Conservation (phyloP, 2,113 vertebrate genomes). For the Sceloporus tristichus region DNA sequence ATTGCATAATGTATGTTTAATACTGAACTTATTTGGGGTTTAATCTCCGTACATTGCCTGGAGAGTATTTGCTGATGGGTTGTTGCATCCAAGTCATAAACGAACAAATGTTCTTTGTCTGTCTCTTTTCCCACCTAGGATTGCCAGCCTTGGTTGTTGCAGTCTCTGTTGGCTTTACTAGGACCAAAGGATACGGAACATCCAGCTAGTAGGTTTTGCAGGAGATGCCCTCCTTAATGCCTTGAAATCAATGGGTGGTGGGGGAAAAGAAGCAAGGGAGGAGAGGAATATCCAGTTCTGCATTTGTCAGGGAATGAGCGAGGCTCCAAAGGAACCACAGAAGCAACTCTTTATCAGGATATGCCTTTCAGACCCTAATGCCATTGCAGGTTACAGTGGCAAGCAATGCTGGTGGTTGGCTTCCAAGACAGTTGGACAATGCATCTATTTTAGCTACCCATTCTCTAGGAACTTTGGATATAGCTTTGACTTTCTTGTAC, state of each 20-base stretch:
- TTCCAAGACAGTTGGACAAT: too few relatives aligned
- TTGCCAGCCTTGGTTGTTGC: constrained; percentile 93
- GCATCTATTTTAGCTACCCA: too few relatives aligned
- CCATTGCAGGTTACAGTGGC: too few relatives aligned
- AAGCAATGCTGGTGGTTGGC: too few relatives aligned
- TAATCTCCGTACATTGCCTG: background rate
- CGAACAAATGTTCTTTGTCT: background rate
- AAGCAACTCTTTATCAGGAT: background rate
- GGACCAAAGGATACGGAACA: constrained; percentile 95
- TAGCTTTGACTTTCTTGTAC: too few relatives aligned
- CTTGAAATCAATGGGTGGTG: background rate
- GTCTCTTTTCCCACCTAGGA: constrained; percentile 70
- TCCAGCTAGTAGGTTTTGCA: constrained; percentile 89
- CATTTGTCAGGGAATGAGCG: background rate
- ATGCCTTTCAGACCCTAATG: background rate
- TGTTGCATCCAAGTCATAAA: background rate
- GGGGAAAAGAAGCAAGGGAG: background rate
- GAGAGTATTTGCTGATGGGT: background rate
- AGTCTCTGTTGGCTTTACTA: constrained; percentile 93
- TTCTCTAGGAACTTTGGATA: too few relatives aligned
- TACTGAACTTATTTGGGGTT: background rate
- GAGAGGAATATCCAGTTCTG: background rate
- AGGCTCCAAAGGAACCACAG: background rate
- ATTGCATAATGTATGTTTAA: background rate
- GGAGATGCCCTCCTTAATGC: background rate